Evolutionary conservation across 2,797 vertebrate species (phyloP), one percentile per base, ranked within the genome.

Genomic region (Nothura maculosa): DNA sequence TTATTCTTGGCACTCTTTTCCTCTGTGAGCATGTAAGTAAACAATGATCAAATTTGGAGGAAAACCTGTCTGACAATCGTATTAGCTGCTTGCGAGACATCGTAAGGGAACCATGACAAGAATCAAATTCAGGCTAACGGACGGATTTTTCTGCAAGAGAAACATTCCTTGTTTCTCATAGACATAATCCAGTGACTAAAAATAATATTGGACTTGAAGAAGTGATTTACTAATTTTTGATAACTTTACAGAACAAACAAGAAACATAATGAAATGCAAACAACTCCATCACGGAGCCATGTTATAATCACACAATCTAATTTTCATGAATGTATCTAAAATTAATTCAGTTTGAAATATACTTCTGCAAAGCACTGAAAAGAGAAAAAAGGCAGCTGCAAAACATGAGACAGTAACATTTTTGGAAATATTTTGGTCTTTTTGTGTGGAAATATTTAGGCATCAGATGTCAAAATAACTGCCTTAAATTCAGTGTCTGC

Each of bases 1-100:
- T 96, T 92, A 74, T 84, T 95, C 62, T 90, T 93, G 84, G 76
- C 83, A 87, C 61, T 93, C 79, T 90, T 81, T 93, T 96, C 75
- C 69, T 92, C n/a, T 87, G 38, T 69, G 73, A 83, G 60, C 24
- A 15, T 36, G 18, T 50, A 68, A 72, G 30, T 55, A 85, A 93
- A 87, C 19, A 62, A 82, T 87, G 38, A 57, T 91, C 52, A 85
- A 52, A 85, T 57, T 60, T 42, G 78, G 58, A 3, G 10, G 45
- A 89, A 20, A 89, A 43, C 24, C 32, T 79, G 25, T 40, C n/a
- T 80, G 42, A 52, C 30, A 88, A 50, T 16, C 43, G 4, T 74
- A 34, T 90, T 61, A 72, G 36, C 13, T 68, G 8, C 85, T 87
- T 75, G 34, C 75, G 69, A 90, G 61, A 54, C 6, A 63, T 50